Conservation (phyloP, 2,113 vertebrate species). For the Lampris incognitus region DNA sequence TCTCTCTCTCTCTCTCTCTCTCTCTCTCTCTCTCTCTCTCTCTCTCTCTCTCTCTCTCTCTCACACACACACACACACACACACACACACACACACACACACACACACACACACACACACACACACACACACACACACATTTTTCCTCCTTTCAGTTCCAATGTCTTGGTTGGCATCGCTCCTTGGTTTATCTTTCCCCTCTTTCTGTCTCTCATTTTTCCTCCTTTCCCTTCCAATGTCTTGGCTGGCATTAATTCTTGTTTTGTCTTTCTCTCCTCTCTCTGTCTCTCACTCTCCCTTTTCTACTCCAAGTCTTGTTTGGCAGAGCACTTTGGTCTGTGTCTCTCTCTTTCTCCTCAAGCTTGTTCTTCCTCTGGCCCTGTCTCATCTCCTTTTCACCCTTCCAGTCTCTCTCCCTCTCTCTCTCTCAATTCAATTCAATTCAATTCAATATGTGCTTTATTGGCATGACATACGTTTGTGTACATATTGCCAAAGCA, state of each 20-base stretch:
- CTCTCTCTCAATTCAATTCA: too few species aligned
- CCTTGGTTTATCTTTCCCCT: neutral
- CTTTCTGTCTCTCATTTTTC: neutral
- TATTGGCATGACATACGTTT: too few species aligned
- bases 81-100: constrained; percentile 11
- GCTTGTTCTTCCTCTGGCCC: too few species aligned
- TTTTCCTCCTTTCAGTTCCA: too few species aligned
- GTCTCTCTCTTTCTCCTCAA: neutral
- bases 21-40: too few species aligned
- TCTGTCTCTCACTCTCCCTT: neutral
- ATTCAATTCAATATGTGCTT: too few species aligned
- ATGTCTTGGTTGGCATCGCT: too few species aligned
- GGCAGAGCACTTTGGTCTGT: too few species aligned
- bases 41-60: neutral
- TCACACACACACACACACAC: neutral
- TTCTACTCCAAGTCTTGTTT: neutral
- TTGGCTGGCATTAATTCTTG: neutral
- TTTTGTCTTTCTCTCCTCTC: neutral
- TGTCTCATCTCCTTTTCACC: too few species aligned
- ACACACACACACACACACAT: too few species aligned
- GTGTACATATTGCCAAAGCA: too few species aligned
- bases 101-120: constrained; percentile 7
- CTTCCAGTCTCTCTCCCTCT: too few species aligned
- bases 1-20: neutral
- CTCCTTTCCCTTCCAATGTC: neutral